These are phyloP conservation scores for Cheilosia soror DNA, from an alignment of 2,888 invertebrate species.

Conservation along the genomic window DNA sequence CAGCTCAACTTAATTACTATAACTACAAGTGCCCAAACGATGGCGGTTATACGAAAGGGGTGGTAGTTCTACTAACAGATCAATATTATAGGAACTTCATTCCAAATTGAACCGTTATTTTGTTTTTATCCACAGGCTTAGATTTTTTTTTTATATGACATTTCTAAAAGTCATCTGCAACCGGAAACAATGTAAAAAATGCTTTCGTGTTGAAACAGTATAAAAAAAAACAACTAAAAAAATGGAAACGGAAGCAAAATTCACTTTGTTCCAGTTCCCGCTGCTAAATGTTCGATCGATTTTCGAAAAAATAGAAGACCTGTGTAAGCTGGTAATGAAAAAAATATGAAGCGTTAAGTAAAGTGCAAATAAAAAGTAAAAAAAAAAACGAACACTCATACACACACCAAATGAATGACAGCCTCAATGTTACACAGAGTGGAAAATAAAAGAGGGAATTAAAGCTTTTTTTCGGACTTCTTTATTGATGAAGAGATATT, in stretches of 20 bases:
- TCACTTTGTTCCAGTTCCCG: constrained; percentile 67
- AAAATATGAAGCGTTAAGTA: constrained; percentile 47
- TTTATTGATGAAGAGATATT: constrained; percentile 32
- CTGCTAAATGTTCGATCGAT: constrained; percentile 64
- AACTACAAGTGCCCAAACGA: too few species aligned
- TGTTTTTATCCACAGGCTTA: background rate
- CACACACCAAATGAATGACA: constrained; percentile 22
- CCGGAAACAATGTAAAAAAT: constrained; percentile 68
- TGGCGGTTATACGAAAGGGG: too few species aligned
- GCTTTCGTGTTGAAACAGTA: constrained; percentile 42
- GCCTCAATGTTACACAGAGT: constrained; percentile 29
- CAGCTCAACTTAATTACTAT: too few species aligned
- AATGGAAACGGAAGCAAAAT: constrained; percentile 62
- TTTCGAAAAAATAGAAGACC: constrained; percentile 7
- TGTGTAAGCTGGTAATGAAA: constrained; percentile 40
- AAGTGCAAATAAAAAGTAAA: constrained; percentile 47
- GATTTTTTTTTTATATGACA: constrained; percentile 27
- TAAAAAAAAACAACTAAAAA: constrained; percentile 16
- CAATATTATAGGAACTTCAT: constrained; percentile 51
- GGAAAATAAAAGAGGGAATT: constrained; percentile 24
- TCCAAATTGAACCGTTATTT: background rate
- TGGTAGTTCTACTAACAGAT: constrained; percentile 1
- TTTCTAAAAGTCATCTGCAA: constrained; percentile 55
- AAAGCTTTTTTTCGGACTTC: constrained; percentile 26
- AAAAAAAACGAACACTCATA: background rate